A percentile compares a stretch with the other conserved stretches of the same genome.
Conservation (phyloP, 1,140 invertebrate species). For the Ooceraea biroi region DNA sequence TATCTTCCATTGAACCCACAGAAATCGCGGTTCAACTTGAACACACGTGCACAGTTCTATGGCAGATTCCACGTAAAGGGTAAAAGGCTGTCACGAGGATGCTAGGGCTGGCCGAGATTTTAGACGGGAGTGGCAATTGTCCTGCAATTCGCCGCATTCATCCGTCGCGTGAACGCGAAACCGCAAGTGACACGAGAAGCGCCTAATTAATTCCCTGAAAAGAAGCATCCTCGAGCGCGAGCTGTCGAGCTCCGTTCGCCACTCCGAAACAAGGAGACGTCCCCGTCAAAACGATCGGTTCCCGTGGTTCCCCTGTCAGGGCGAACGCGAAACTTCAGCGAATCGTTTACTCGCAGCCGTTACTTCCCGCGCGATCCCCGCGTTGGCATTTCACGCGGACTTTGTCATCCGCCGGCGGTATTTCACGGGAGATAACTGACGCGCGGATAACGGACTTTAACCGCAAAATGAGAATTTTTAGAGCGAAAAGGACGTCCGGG, state of each 20-base stretch:
- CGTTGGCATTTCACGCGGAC: constrained; percentile 27
- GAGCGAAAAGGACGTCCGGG: background rate
- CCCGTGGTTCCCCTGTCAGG: background rate
- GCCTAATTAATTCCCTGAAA: constrained; percentile 56
- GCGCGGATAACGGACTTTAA: background rate
- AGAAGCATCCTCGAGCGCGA: background rate
- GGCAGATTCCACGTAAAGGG: constrained; percentile 23
- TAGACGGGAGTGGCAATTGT: background rate
- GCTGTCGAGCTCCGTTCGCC: background rate
- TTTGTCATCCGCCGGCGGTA: constrained; percentile 6
- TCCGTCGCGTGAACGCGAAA: constrained; percentile 51
- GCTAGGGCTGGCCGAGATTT: no score
- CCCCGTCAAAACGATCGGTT: constrained; percentile 3
- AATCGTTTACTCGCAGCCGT: background rate
- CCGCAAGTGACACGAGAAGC: constrained; percentile 12
- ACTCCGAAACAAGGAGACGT: background rate
- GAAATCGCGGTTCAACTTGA: background rate
- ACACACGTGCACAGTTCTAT: background rate
- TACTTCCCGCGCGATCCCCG: constrained; percentile 14
- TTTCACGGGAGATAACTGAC: constrained; percentile 21
- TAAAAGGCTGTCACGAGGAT: constrained; percentile 10
- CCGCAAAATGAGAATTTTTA: background rate
- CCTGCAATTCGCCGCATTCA: background rate
- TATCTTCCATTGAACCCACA: background rate
- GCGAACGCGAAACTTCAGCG: background rate